Evolutionary conservation across 2,797 vertebrate genomes (phyloP).

Genomic region (Alectoris magna): DNA sequence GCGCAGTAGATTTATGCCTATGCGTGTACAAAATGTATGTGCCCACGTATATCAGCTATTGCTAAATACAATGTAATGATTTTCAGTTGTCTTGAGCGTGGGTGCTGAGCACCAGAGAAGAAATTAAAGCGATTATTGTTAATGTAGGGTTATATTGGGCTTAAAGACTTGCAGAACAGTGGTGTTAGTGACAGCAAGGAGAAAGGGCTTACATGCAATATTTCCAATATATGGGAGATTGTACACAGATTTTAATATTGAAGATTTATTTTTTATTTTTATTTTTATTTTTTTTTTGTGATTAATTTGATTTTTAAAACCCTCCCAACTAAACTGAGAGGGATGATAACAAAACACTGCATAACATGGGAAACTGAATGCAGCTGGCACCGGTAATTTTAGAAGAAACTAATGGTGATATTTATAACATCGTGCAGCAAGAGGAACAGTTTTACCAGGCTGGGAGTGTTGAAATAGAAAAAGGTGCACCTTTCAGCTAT

Average conservation of each 20-base stretch:
- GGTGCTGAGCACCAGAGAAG: slow-evolving; percentile 5
- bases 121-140: slow-evolving; percentile 42
- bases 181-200: slow-evolving; percentile 5
- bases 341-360: slow-evolving; percentile 71
- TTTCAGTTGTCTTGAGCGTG: slow-evolving; percentile 26
- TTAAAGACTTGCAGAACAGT: background rate
- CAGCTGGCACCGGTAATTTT: slow-evolving; percentile 77
- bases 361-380: slow-evolving; percentile 71
- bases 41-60: background rate
- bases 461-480: slow-evolving; percentile 71
- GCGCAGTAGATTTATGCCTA: background rate
- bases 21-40: background rate
- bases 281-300: slow-evolving; percentile 27
- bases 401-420: slow-evolving; percentile 79
- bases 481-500: slow-evolving; percentile 72
- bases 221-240: slow-evolving; percentile 53
- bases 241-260: slow-evolving; percentile 37
- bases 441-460: slow-evolving; percentile 64
- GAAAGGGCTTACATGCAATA: slow-evolving; percentile 28
- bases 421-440: slow-evolving; percentile 75
- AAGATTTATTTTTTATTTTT: background rate
- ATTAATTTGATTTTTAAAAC: slow-evolving; percentile 62
- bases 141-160: background rate
- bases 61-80: background rate
- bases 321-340: slow-evolving; percentile 60